phyloP scores from a whole-genome alignment of 37 sponge, comb jelly and placozoan genomes.

The Beroe forskalii region DNA sequence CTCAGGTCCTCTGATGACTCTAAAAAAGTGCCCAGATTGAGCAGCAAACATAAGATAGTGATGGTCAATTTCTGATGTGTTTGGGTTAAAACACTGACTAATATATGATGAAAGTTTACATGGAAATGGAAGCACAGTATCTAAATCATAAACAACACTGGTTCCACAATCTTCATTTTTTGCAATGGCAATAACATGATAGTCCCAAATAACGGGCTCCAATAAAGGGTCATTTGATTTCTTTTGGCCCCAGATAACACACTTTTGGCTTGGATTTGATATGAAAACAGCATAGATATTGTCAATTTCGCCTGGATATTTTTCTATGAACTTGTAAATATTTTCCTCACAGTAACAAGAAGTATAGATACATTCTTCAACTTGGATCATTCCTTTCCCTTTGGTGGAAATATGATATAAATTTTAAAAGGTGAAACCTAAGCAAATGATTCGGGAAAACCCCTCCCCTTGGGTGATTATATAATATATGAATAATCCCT shows the following conservation, averaged over 20 bases:
- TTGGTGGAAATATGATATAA: no score
- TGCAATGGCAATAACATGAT: conserved; percentile 25
- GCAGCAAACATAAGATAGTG: not conserved
- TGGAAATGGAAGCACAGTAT: not conserved
- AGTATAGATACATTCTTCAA: conserved; percentile 10
- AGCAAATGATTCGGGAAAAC: no score
- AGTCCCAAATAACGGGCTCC: not conserved
- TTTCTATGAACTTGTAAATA: conserved; percentile 6
- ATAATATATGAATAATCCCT: no score
- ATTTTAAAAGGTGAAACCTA: no score
- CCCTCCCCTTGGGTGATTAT: no score
- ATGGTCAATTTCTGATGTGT: not conserved
- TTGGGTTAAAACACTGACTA: not conserved
- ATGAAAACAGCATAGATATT: conserved; percentile 13
- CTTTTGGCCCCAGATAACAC: conserved; percentile 30
- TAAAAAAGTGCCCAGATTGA: not conserved
- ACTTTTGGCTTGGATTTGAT: not conserved
- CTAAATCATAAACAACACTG: not conserved
- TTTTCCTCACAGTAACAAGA: conserved; percentile 32
- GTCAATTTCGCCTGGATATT: not conserved
- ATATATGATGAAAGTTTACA: not conserved
- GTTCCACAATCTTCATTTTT: not conserved
- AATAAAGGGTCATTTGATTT: not conserved
- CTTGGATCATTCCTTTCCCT: not conserved
- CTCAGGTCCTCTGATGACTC: not conserved